These are phyloP conservation scores for Laothoe populi DNA, from an alignment of 2,888 invertebrate genomes.

Conservation along the genomic window DNA sequence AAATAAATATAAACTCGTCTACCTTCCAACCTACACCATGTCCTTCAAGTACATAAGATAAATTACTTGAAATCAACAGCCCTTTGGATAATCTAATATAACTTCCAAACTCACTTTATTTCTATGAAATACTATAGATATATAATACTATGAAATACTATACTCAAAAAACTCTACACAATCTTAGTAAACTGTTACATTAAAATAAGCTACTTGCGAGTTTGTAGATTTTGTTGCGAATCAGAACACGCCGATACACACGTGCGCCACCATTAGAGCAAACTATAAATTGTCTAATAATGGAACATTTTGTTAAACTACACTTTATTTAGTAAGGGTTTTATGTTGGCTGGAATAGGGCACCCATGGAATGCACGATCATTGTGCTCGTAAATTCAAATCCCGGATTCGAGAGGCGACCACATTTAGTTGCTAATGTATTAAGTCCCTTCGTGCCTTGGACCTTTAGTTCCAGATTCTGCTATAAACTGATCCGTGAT, in stretches of 20 bases:
- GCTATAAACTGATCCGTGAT: not conserved
- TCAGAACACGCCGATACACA: not conserved
- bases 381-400: not conserved
- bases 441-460: not conserved
- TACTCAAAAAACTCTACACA: not conserved
- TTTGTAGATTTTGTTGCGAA: not conserved
- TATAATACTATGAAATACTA: too few species aligned
- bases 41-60: too few species aligned
- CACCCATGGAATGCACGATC: not conserved
- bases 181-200: not conserved
- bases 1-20: too few species aligned
- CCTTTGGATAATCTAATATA: too few species aligned
- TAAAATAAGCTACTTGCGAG: not conserved
- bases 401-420: not conserved
- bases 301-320: not conserved
- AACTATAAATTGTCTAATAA: constrained; percentile 6
- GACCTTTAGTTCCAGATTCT: not conserved
- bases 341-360: not conserved
- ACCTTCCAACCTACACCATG: too few species aligned
- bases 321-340: not conserved
- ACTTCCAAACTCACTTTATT: too few species aligned
- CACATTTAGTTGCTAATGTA: not conserved
- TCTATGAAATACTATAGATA: too few species aligned
- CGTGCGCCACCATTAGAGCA: not conserved
- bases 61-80: too few species aligned